Evolutionary conservation across 2,113 vertebrate genomes (phyloP), one percentile per base, ranked within the genome.

Genomic region (Callipepla californica): DNA sequence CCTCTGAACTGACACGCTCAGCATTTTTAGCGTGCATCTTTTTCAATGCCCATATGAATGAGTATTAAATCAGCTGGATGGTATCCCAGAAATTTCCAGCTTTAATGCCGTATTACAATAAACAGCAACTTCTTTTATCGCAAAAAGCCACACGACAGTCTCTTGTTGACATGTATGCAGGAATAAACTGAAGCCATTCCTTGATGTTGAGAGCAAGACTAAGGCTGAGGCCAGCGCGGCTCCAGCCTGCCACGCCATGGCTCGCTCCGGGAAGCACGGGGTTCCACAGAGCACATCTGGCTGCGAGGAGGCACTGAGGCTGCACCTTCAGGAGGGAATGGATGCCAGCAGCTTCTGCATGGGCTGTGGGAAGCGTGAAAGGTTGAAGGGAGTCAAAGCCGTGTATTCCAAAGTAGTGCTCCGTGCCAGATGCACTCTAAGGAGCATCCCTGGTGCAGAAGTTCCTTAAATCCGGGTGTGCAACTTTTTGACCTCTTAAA

Each of bases 391-490:
- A 16, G 3, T 4, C 17, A 1, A 0, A 13, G 21, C 2, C 12
- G 18, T 36, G 26, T 55, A 19, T 12, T 70, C n/a, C 32, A 42
- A 18, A 4, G 12, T 10, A 13, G 7, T 0, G 0, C 20, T 62
- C 15, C 12, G 10, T 0, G 5, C 4, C 36, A 1, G 0, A 36
- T 28, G n/a, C 61, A 66, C 13, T 48, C 1, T 0, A 22, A 66
- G 30, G 25, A 44, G 45, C 32, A 19, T 25, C 0, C 1, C 17
- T 28, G n/a, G 23, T 16, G 11, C 38, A 63, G 40, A 9, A 61
- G 22, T 55, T 77, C 48, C n/a, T 69, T 26, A 66, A 38, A 38
- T 58, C 55, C 75, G 20, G 5, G 9, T 11, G 30, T 14, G 16
- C 17, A 78, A 34, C 23, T 36, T 40, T 3, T 9, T 19, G 9